These are phyloP conservation scores for Thaumatotibia leucotreta DNA, from an alignment of 1,140 invertebrate genomes.

Conservation along the genomic window DNA sequence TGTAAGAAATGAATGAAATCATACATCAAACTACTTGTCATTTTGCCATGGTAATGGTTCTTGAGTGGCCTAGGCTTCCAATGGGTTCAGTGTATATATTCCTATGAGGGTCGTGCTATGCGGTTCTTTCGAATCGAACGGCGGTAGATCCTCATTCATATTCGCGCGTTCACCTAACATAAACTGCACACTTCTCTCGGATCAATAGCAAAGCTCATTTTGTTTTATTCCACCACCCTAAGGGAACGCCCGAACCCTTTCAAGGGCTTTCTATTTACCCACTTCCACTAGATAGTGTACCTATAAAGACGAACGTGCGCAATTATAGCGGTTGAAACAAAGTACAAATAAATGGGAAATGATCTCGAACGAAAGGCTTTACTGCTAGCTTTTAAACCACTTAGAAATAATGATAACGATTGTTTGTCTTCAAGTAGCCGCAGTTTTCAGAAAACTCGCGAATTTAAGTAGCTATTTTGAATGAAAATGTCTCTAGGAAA, in stretches of 20 bases:
- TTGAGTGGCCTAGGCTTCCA: too few species aligned
- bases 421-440: background rate
- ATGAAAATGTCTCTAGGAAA: background rate
- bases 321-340: conserved; percentile 37
- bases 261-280: conserved; percentile 45
- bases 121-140: background rate
- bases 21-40: too few species aligned
- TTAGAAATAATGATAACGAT: conserved; percentile 9
- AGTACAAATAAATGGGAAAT: background rate
- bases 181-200: conserved; percentile 34
- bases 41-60: too few species aligned
- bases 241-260: conserved; percentile 51
- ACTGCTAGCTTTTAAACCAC: background rate
- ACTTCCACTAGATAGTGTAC: conserved; percentile 39
- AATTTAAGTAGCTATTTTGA: conserved; percentile 1
- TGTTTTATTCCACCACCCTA: conserved; percentile 49
- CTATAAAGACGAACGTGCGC: conserved; percentile 32
- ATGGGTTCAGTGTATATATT: too few species aligned
- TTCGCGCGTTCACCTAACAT: conserved; percentile 36
- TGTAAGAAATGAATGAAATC: too few species aligned
- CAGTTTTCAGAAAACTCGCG: conserved; percentile 1
- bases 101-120: background rate
- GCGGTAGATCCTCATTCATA: conserved; percentile 26
- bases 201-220: conserved; percentile 54
- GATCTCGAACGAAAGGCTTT: background rate